A percentile compares a stretch with the other conserved stretches of the same genome.
These are phyloP conservation scores for Mycalesis mineus DNA, from an alignment of 2,888 invertebrate species.

Conservation along the genomic window DNA sequence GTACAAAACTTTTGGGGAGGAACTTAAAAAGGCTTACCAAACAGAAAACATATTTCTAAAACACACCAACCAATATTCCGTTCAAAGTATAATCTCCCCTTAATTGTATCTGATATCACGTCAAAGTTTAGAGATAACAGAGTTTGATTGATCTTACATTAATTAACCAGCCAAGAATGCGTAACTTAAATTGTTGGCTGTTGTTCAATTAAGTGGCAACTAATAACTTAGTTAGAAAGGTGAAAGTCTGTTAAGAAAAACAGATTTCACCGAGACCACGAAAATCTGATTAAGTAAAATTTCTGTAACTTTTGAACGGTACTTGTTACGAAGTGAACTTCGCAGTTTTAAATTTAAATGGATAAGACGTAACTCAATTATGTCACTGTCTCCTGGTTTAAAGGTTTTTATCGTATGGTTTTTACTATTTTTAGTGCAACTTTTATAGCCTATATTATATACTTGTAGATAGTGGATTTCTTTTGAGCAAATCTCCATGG, in stretches of 20 bases:
- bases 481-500: too few species aligned
- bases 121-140: conserved; percentile 30
- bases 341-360: conserved; percentile 45
- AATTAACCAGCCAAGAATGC: conserved; percentile 45
- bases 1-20: not conserved
- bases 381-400: conserved; percentile 21
- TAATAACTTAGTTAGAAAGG: conserved; percentile 60
- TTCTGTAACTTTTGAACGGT: conserved; percentile 64
- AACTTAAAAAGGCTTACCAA: conserved; percentile 8
- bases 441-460: not conserved
- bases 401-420: not conserved
- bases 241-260: conserved; percentile 62
- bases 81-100: conserved; percentile 7
- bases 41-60: conserved; percentile 7
- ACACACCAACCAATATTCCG: conserved; percentile 3
- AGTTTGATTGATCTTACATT: conserved; percentile 35
- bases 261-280: conserved; percentile 64
- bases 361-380: conserved; percentile 37
- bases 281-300: conserved; percentile 67
- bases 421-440: not conserved
- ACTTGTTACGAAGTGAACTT: conserved; percentile 53
- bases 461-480: not conserved
- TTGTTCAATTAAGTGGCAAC: conserved; percentile 51
- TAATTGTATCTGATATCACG: conserved; percentile 22
- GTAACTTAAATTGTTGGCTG: conserved; percentile 54